Evolutionary conservation across 2,113 vertebrate species (phyloP).

Genomic region (Triplophysa rosa): DNA sequence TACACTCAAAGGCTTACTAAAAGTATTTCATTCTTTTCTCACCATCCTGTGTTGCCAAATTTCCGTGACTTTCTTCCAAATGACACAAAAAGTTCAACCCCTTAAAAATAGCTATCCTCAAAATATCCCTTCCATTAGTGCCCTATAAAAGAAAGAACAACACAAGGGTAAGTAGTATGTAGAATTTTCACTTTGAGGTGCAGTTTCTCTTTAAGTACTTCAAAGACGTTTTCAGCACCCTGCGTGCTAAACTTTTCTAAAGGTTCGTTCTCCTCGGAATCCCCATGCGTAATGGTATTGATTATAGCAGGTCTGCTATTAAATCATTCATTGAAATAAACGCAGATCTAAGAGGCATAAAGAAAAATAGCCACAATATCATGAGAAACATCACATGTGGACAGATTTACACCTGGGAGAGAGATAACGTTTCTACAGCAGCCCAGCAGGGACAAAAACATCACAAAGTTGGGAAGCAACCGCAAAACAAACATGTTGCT

Average conservation of each 20-base stretch:
- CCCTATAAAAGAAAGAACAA: no score
- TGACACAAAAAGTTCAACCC: no score
- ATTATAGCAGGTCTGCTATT: not conserved
- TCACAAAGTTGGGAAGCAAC: not conserved
- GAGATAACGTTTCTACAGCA: not conserved
- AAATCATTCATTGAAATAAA: slow-evolving; percentile 1
- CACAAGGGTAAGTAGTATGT: no score
- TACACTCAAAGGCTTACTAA: not conserved
- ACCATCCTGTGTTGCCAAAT: not conserved
- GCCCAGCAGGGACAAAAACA: not conserved
- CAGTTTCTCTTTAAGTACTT: not conserved
- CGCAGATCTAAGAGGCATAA: not conserved
- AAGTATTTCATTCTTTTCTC: no score
- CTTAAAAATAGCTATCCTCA: no score
- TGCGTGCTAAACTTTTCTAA: no score
- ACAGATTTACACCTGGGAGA: no score
- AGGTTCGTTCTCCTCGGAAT: not conserved
- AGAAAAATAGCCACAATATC: not conserved
- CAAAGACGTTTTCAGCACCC: not conserved
- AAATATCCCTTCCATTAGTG: no score
- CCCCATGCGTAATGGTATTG: not conserved
- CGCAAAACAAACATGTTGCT: not conserved
- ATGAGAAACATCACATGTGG: no score
- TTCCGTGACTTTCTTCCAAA: no score
- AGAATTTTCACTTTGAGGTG: no score